A percentile compares a stretch with the other conserved stretches of the same genome.
phyloP scores from a whole-genome alignment of 2,113 vertebrate genomes.

The Tetrax tetrax region DNA sequence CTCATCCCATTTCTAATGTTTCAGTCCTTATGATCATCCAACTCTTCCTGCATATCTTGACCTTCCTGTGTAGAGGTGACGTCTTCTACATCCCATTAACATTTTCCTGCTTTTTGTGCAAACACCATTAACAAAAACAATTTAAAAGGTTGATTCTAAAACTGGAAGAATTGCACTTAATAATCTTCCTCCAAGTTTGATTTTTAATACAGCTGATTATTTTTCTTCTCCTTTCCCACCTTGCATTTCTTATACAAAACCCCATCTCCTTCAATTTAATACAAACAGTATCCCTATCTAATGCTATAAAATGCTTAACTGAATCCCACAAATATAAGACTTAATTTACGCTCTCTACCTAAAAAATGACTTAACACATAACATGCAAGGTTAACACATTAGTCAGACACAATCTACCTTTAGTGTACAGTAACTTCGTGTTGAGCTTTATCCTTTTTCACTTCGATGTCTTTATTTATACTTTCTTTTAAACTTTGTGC shows the following conservation, averaged over 20 bases:
- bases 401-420: not conserved
- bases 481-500: not conserved
- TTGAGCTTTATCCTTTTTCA: not conserved
- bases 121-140: not conserved
- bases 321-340: not conserved
- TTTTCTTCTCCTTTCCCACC: constrained; percentile 17
- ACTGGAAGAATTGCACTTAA: not conserved
- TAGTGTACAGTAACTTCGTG: not conserved
- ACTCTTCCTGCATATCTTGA: not conserved
- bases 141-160: not conserved
- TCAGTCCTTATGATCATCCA: not conserved
- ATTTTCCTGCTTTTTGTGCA: not conserved
- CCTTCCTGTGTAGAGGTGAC: not conserved
- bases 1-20: not conserved
- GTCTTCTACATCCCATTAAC: not conserved
- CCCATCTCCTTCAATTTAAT: constrained; percentile 9
- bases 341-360: not conserved
- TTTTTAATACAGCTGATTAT: not conserved
- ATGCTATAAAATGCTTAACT: constrained; percentile 3
- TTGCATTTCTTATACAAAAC: not conserved
- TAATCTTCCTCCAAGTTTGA: not conserved
- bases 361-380: not conserved
- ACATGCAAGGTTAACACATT: not conserved
- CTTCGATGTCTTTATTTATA: not conserved
- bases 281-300: constrained; percentile 20